phyloP scores from a whole-genome alignment of 2,888 invertebrate species.

The Cistogaster globosa region DNA sequence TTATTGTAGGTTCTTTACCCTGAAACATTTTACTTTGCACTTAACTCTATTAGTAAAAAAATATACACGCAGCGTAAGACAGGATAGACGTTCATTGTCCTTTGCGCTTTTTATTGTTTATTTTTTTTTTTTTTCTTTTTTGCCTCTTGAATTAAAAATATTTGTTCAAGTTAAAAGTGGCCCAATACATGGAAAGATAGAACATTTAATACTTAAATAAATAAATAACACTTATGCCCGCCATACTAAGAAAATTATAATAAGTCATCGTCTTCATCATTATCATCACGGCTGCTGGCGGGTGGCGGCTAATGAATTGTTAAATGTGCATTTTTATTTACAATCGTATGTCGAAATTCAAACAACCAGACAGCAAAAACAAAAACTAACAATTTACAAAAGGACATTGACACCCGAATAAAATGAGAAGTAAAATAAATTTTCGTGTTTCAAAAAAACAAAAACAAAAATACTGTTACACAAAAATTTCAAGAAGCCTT shows the following conservation, averaged over 20 bases:
- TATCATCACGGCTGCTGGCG: conserved; percentile 48
- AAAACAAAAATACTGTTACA: conserved; percentile 31
- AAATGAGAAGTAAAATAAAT: conserved; percentile 20
- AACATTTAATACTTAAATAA: conserved; percentile 25
- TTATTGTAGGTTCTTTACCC: conserved; percentile 29
- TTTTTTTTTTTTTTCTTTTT: conserved; percentile 22
- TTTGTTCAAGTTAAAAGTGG: conserved; percentile 33
- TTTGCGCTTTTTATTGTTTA: conserved; percentile 28
- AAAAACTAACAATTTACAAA: conserved; percentile 44
- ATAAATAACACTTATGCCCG: conserved; percentile 41
- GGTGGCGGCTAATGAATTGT: conserved; percentile 68
- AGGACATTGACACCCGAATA: conserved; percentile 67
- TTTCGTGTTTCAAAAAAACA: background rate
- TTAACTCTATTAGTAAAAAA: conserved; percentile 9
- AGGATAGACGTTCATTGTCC: conserved; percentile 67
- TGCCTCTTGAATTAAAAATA: conserved; percentile 30
- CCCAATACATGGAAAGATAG: conserved; percentile 26
- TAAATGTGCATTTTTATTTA: conserved; percentile 56
- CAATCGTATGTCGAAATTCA: conserved; percentile 39
- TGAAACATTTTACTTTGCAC: background rate
- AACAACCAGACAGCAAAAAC: conserved; percentile 13
- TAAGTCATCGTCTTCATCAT: conserved; percentile 48
- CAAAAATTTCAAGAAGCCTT: conserved; percentile 58
- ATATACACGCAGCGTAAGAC: conserved; percentile 44
- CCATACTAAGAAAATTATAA: conserved; percentile 42